These are phyloP conservation scores for Pachyuromys duprasi DNA, from an alignment of 2,797 vertebrate genomes.

Conservation along the genomic window DNA sequence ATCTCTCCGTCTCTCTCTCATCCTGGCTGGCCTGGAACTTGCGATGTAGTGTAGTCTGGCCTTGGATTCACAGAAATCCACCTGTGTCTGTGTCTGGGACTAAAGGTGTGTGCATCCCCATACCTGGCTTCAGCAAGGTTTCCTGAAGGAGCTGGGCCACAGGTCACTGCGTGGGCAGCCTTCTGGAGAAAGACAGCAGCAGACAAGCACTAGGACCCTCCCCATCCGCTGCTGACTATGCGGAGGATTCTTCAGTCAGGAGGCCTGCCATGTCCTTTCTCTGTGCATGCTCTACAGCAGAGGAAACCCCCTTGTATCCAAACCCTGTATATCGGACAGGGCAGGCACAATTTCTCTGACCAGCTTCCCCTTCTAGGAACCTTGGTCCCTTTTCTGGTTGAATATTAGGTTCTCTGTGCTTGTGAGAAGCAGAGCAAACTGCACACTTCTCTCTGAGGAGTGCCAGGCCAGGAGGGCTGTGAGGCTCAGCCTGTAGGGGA, in stretches of 20 bases:
- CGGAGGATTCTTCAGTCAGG: background rate
- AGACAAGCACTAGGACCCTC: background rate
- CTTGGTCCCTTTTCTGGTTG: background rate
- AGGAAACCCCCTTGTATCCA: background rate
- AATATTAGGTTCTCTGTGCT: background rate
- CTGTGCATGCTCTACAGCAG: background rate
- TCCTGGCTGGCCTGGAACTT: background rate
- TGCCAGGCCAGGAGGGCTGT: background rate
- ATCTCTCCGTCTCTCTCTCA: background rate
- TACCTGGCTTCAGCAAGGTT: background rate
- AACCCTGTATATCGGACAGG: background rate
- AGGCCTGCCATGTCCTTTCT: background rate
- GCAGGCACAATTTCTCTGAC: background rate
- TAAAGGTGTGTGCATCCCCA: background rate
- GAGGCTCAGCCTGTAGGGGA: background rate
- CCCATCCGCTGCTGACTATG: background rate
- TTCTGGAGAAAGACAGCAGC: background rate
- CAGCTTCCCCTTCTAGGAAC: constrained; percentile 34
- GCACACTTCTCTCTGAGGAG: background rate
- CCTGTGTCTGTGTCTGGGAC: background rate
- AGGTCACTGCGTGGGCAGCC: background rate
- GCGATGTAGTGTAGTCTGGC: background rate
- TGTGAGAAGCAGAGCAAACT: background rate
- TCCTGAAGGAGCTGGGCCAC: background rate
- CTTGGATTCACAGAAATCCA: background rate